Evolutionary conservation across 2,797 vertebrate genomes (phyloP), one percentile per base, ranked within the genome.

Genomic region (Cyclopterus lumpus): DNA sequence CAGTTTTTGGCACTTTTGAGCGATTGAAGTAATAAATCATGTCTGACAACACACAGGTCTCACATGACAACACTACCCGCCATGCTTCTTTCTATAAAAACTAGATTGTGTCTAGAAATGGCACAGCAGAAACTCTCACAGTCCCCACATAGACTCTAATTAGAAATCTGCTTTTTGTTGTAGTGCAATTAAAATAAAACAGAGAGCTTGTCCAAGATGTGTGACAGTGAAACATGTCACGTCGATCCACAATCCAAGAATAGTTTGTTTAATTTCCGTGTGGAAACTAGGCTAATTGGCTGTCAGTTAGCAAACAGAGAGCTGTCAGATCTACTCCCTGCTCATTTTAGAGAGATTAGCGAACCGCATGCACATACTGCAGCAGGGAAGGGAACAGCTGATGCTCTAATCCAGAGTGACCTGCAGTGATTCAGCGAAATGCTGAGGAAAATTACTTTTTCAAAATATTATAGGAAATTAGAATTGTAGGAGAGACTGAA

Each of bases 201-300:
- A 26, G 24, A 54, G 16, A 48, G 34, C 34, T 80, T 76, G 68
- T 40, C 60, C 16, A 42, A 67, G 59, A 51, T 44, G 30, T 36
- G 38, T 10, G 20, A 77, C 77, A 73, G 26, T 53, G 55, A 81
- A 86, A 75, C 73, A 38, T 73, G 75, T 77, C 79, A 67, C 28
- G n/a, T 75, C 20, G n/a, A 77, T 80, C 82, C 55, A 58, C 54
- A 71, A 51, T 86, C 81, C 69, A 66, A 78, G 80, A 81, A 83
- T 82, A 80, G 77, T 79, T 69, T 76, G 82, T 82, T 81, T 89
- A 80, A 85, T 88, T 86, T 84, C 59, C 20, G 5, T 73, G 68
- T 79, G 77, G 77, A 90, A 89, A 84, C 71, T 73, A 71, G 81
- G 82, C 77, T 88, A 89, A 91, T 89, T 84, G 83, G 67, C 79